These are phyloP conservation scores for Zoanthus solanderi DNA, from an alignment of 92 coral and sea anemone genomes.

Conservation along the genomic window DNA sequence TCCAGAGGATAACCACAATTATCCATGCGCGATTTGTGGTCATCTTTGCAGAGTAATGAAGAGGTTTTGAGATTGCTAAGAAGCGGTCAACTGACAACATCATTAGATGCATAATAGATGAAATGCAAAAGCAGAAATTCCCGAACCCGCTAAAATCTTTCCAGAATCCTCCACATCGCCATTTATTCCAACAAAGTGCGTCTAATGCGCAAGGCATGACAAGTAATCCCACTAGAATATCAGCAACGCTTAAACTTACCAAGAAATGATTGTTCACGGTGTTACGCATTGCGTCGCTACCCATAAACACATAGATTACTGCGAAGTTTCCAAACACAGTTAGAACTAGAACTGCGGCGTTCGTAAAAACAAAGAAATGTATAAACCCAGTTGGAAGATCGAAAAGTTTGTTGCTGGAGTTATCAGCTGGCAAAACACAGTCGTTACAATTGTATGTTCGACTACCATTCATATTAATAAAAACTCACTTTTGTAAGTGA, in stretches of 20 bases:
- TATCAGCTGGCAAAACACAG: neutral
- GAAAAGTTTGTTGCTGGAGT: neutral
- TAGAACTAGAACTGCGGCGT: conserved; percentile 47
- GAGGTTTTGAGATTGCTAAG: conserved; percentile 60
- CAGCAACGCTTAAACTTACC: conserved; percentile 73
- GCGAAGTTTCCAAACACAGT: conserved; percentile 71
- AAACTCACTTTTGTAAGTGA: neutral
- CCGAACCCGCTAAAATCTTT: conserved; percentile 76
- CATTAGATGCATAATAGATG: conserved; percentile 80
- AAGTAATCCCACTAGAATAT: conserved; percentile 75
- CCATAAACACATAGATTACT: conserved; percentile 66
- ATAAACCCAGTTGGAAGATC: conserved; percentile 55
- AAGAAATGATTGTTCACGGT: conserved; percentile 65
- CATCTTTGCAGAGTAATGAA: conserved; percentile 50
- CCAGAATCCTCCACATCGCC: conserved; percentile 79
- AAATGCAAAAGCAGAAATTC: conserved; percentile 82
- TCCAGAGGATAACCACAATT: conserved; percentile 59
- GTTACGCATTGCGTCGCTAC: conserved; percentile 55
- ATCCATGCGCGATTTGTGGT: conserved; percentile 58
- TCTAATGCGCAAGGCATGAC: conserved; percentile 80
- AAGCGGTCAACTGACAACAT: conserved; percentile 77
- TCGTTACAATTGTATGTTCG: neutral
- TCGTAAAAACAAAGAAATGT: conserved; percentile 47
- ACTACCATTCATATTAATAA: neutral
- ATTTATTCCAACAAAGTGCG: conserved; percentile 62